Conservation (phyloP, 2,113 vertebrate species). For the Cinclus cinclus region DNA sequence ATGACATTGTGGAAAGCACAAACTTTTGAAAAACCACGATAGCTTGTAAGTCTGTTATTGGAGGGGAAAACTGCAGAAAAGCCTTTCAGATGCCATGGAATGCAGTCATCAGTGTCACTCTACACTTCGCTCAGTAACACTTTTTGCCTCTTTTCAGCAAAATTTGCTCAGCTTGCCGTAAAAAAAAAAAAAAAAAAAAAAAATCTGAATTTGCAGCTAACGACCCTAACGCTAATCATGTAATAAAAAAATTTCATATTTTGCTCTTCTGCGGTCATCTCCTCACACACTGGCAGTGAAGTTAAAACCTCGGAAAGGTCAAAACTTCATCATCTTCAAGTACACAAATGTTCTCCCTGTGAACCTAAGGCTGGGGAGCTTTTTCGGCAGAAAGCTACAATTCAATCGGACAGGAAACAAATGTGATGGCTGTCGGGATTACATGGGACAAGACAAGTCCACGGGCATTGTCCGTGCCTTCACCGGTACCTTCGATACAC, state of each 20-base stretch:
- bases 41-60: neutral
- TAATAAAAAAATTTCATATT: neutral
- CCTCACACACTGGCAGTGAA: rapidly evolving
- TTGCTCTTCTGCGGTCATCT: neutral
- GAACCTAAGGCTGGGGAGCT: neutral
- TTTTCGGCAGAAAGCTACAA: neutral
- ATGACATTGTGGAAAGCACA: neutral
- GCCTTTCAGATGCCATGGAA: neutral
- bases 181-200: neutral
- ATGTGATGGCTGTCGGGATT: neutral
- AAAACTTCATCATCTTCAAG: neutral
- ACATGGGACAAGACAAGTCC: neutral
- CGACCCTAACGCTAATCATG: neutral
- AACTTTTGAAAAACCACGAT: neutral
- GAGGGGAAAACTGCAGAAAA: neutral
- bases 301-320: neutral
- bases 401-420: rapidly evolving
- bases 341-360: neutral
- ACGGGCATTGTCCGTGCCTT: neutral
- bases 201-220: neutral
- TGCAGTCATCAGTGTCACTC: neutral
- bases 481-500: neutral
- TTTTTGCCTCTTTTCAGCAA: neutral
- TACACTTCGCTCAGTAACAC: neutral
- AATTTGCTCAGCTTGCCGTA: neutral